Percentiles rank a stretch among this genome's conserved stretches.
phyloP scores from a whole-genome alignment of 2,888 invertebrate species.

The Ornithoptera alexandrae region DNA sequence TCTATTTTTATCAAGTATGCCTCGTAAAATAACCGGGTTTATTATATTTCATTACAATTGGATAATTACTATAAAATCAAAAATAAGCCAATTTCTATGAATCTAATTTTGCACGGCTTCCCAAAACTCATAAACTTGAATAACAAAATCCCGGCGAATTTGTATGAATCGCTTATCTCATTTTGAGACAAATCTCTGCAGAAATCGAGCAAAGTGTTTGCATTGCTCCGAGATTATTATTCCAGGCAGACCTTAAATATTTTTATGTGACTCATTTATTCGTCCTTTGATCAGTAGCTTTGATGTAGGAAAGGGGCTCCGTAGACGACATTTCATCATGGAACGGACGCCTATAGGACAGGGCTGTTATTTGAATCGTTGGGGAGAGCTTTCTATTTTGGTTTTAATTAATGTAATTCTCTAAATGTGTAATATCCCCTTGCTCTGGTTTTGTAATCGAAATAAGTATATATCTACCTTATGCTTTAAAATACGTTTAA shows the following conservation, averaged over 20 bases:
- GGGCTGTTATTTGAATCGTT: constrained; percentile 25
- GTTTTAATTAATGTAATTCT: constrained; percentile 27
- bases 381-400: constrained; percentile 24
- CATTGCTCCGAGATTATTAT: constrained; percentile 28
- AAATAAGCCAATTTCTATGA: background rate
- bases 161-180: constrained; percentile 26
- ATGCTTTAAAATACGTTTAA: background rate
- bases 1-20: too few species aligned
- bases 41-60: too few species aligned
- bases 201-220: constrained; percentile 23
- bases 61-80: background rate
- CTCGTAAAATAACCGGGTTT: too few species aligned
- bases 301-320: constrained; percentile 24
- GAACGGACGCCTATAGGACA: constrained; percentile 25
- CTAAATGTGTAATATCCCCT: constrained; percentile 16
- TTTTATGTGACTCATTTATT: constrained; percentile 31
- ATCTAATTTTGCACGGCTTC: constrained; percentile 3
- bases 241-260: constrained; percentile 29
- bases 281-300: constrained; percentile 30
- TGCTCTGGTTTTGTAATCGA: background rate
- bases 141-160: constrained; percentile 17
- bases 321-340: constrained; percentile 28
- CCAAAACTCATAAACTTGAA: constrained; percentile 8
- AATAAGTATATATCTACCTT: background rate
- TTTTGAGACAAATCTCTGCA: constrained; percentile 26